Evolutionary conservation across 1,140 invertebrate species (phyloP), one percentile per base, ranked within the genome.

Genomic region (Meloidogyne exigua): DNA sequence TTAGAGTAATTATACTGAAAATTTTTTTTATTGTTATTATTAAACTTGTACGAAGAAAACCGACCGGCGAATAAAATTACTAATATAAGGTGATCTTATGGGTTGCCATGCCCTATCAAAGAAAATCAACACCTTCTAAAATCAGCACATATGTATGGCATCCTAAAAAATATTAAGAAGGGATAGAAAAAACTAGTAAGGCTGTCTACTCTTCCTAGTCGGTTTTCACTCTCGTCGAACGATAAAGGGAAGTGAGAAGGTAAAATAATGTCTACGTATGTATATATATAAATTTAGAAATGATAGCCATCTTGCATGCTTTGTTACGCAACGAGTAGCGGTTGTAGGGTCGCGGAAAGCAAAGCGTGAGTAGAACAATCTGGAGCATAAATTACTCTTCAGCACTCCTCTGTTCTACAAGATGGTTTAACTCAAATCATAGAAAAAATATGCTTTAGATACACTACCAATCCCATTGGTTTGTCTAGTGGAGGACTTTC

Each of bases 1-100:
- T 93, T 94, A 88, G 94, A 95, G 88, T 94, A 84, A 32, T 86
- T 32, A 32, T 3, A 3, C 28, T 32, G 28, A 32, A 32, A 87
- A 9, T 9, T 77, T 28, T 80, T 2, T 42, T 2, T 21, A 66
- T 21, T 66, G 5, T 18, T 66, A 68, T 21, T 28, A 42, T 36
- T 21, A 66, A 13, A 32, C 5, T 12, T 26, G n/a, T 32, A 1
- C n/a, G 18, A n/a, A 25, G 23, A 5, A 25, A 25, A 1, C 36
- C 21, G 32, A 73, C 32, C 66, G 15, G 10, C 5, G 39, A 49
- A 32, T 49, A 25, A 39, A 26, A 44, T 5, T 13, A 32, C 32
- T 44, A 49, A 70, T 39, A 1, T 21, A 5, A 23, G n/a, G 32
- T 13, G 10, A 26, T 39, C 36, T 39, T 39, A 39, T 9, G 36